These are phyloP conservation scores for Monomorium pharaonis DNA, from an alignment of 1,140 invertebrate genomes.

Conservation along the genomic window DNA sequence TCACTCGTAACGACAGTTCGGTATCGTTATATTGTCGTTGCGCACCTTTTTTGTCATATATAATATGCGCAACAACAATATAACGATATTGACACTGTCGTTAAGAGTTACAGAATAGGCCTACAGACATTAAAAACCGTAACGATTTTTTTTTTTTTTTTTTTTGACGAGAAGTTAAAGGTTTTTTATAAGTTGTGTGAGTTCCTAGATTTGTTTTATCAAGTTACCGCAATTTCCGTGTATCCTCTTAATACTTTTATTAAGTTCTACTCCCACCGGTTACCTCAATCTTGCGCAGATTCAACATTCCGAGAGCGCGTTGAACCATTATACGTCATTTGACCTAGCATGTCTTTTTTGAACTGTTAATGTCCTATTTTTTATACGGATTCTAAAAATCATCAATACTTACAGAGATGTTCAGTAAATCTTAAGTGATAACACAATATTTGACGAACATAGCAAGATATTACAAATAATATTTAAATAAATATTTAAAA, in stretches of 20 bases:
- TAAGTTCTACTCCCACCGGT: slow-evolving; percentile 48
- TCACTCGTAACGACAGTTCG: no score
- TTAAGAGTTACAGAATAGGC: no score
- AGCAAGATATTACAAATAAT: not conserved
- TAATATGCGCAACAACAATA: no score
- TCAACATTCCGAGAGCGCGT: slow-evolving; percentile 79
- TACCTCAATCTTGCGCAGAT: slow-evolving; percentile 68
- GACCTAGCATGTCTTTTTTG: not conserved
- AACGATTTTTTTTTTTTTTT: not conserved
- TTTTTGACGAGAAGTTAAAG: not conserved
- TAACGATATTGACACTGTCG: no score
- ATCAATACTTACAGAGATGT: not conserved
- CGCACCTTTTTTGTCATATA: no score
- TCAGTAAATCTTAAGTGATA: not conserved
- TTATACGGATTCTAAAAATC: not conserved
- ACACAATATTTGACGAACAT: not conserved
- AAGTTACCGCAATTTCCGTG: slow-evolving; percentile 19
- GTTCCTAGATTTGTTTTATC: not conserved
- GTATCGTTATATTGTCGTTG: no score
- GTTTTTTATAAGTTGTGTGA: not conserved
- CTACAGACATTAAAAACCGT: not conserved
- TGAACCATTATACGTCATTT: slow-evolving; percentile 71
- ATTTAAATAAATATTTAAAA: not conserved
- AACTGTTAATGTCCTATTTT: not conserved
- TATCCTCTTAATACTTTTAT: slow-evolving; percentile 19